Evolutionary conservation across 2,113 vertebrate genomes (phyloP), one percentile per base, ranked within the genome.

Genomic region (Cavia porcellus): DNA sequence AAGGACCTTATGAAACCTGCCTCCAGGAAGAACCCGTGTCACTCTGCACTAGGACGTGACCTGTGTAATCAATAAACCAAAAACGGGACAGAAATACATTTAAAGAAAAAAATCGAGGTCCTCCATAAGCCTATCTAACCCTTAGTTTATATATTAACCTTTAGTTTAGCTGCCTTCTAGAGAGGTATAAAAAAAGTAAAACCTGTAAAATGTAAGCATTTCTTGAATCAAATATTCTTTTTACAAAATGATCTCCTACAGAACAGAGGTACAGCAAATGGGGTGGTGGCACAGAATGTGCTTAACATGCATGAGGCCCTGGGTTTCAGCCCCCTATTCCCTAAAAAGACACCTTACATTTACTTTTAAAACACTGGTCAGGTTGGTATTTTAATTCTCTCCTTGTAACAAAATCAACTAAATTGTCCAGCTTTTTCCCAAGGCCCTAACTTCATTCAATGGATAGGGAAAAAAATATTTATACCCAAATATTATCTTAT

Each of bases 291-390:
- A 42, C 24, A 42, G 12, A 15, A 50, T 4, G 7, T 50, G 75
- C 59, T 45, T 28, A 45, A 28, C 17, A 38, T 11, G 28, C 25
- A 5, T 30, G 12, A 85, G 38, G 38, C 25, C 59, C 38, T 62
- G 59, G 59, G 38, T 62, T 45, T 45, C 11, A 68, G 22, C 15
- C 35, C 42, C 83, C 42, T 14, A 20, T 15, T 52, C 19, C 30
- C 77, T 52, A 80, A 55, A 80, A 80, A 19, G 35, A 28, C 8
- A n/a, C 22, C 52, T 55, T 50, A 52, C 12, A 24, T 61, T 90
- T 89, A 57, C 66, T 94, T 95, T 93, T 50, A 66, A 83, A 94
- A 86, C 22, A 97, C 32, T 83, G 20, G 59, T 38, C 47, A 80
- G 12, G 50, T 32, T 92, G 25, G 28, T 88, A 52, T 81, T 35